A percentile compares a stretch with the other conserved stretches of the same genome.
These are phyloP conservation scores for Halictus rubicundus DNA, from an alignment of 1,140 invertebrate species.

Conservation along the genomic window DNA sequence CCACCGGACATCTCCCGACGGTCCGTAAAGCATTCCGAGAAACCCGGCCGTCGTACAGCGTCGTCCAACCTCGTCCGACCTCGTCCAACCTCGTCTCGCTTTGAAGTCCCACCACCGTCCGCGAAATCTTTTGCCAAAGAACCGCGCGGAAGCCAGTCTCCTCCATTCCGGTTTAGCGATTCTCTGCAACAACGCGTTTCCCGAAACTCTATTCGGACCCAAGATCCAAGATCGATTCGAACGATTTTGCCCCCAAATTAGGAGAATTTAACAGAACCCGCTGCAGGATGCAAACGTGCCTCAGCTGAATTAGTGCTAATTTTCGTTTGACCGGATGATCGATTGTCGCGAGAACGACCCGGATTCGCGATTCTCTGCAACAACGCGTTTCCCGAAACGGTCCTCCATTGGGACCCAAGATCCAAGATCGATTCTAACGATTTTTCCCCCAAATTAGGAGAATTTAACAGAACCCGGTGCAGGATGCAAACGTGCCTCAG, in stretches of 20 bases:
- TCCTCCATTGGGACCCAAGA: background rate
- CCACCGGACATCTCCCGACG: constrained; percentile 30
- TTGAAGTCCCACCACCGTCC: constrained; percentile 46
- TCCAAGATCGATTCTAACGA: no score
- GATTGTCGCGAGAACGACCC: no score
- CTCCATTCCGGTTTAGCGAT: background rate
- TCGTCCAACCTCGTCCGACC: background rate
- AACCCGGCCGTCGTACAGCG: constrained; percentile 6
- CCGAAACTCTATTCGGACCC: background rate
- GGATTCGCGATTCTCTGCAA: background rate
- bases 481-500: no score
- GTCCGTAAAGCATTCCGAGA: constrained; percentile 62
- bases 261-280: no score
- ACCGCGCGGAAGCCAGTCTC: background rate
- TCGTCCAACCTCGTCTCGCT: constrained; percentile 3
- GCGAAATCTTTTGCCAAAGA: constrained; percentile 32
- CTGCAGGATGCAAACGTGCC: no score
- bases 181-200: background rate
- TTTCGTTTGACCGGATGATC: no score
- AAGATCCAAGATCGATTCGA: no score
- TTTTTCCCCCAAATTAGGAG: no score
- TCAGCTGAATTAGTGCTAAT: no score
- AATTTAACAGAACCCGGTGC: no score
- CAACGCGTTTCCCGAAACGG: background rate
- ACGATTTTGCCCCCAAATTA: background rate